A percentile compares a stretch with the other conserved stretches of the same genome.
Conservation (phyloP, 2,888 invertebrate genomes). For the Herminia tarsipennalis region DNA sequence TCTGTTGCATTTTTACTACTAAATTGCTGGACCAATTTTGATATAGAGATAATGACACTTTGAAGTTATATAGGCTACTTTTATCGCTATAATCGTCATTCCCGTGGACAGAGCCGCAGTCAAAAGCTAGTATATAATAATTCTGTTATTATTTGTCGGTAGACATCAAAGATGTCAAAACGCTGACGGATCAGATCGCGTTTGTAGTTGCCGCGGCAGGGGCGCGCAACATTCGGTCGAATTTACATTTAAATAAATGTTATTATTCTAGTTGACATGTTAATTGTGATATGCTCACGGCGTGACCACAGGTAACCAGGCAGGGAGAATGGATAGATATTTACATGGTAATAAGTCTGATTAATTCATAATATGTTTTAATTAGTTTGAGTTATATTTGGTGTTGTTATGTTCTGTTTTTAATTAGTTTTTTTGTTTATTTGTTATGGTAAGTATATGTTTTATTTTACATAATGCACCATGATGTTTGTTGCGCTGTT, state of each 20-base stretch:
- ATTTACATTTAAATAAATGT: conserved; percentile 74
- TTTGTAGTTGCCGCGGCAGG: conserved; percentile 72
- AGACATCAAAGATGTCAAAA: conserved; percentile 81
- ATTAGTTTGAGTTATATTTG: conserved; percentile 10
- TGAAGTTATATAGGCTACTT: no score
- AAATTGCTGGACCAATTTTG: no score
- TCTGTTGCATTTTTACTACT: no score
- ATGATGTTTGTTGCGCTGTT: no score
- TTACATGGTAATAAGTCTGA: conserved; percentile 18
- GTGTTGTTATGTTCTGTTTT: conserved; percentile 3
- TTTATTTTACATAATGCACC: no score
- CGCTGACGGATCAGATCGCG: conserved; percentile 67
- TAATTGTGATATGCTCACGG: conserved; percentile 50
- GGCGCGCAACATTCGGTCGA: conserved; percentile 54
- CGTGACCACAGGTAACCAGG: conserved; percentile 22
- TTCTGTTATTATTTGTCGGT: conserved; percentile 79
- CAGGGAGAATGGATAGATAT: conserved; percentile 12
- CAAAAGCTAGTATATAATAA: conserved; percentile 53
- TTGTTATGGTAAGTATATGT: conserved; percentile 6
- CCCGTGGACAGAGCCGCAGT: conserved; percentile 30
- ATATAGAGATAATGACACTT: no score
- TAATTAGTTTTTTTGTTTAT: conserved; percentile 14
- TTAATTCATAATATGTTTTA: conserved; percentile 13
- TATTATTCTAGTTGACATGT: conserved; percentile 47
- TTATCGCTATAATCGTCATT: no score